These are phyloP conservation scores for Cetonia aurata DNA, from an alignment of 2,888 invertebrate genomes.

Conservation along the genomic window DNA sequence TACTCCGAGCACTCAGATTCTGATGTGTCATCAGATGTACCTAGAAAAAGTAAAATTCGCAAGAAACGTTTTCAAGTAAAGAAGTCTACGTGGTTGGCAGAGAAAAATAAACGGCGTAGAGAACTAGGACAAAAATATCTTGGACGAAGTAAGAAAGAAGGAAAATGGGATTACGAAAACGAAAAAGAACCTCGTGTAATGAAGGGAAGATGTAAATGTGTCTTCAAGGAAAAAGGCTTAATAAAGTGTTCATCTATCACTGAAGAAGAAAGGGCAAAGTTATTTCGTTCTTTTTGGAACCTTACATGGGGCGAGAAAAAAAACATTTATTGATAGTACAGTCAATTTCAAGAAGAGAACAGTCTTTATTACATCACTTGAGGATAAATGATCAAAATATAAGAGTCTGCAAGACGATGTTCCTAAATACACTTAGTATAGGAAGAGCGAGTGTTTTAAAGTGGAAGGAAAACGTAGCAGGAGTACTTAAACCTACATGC, in stretches of 20 bases:
- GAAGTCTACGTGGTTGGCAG: slow-evolving; percentile 21
- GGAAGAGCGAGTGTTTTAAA: slow-evolving; percentile 31
- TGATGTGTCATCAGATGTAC: slow-evolving; percentile 19
- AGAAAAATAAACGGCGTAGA: slow-evolving; percentile 29
- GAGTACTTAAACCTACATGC: slow-evolving; percentile 20
- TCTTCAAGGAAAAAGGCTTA: slow-evolving; percentile 3
- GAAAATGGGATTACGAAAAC: slow-evolving; percentile 20
- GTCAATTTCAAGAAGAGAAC: slow-evolving; percentile 9
- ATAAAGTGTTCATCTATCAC: slow-evolving; percentile 30
- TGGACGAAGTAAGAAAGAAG: slow-evolving; percentile 6
- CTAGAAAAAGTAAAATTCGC: slow-evolving; percentile 26
- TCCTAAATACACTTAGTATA: slow-evolving; percentile 37
- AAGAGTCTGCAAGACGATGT: slow-evolving; percentile 34
- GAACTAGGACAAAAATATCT: slow-evolving; percentile 14
- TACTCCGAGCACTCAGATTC: slow-evolving; percentile 27
- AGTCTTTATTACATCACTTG: slow-evolving; percentile 27
- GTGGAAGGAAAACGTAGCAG: slow-evolving; percentile 32
- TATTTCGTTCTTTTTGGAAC: slow-evolving; percentile 26
- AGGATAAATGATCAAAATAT: slow-evolving; percentile 21
- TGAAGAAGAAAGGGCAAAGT: slow-evolving; percentile 11
- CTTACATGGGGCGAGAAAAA: slow-evolving; percentile 34
- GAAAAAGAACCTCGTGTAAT: slow-evolving; percentile 14
- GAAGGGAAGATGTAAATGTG: slow-evolving; percentile 19
- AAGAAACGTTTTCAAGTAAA: slow-evolving; percentile 21
- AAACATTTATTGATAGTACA: neutral